Evolutionary conservation across 2,113 vertebrate genomes (phyloP), one percentile per base, ranked within the genome.

Genomic region (Syngnathoides biaculeatus): DNA sequence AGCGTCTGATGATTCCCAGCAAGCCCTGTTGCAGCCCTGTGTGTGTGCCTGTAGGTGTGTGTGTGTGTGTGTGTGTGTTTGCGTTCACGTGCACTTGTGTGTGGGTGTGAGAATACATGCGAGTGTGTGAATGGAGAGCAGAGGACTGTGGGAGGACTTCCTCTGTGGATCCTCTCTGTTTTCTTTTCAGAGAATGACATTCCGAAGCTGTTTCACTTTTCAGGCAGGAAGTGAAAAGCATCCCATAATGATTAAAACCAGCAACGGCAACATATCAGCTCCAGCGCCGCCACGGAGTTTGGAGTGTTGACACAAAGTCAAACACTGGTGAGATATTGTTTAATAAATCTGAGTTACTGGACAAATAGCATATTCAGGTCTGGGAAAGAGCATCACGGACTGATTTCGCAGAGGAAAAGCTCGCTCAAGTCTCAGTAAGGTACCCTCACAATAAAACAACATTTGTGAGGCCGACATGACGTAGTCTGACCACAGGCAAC

Each of bases 131-230:
- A 75, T 72, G 77, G 71, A 73, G 93, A 93, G 73, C 93, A 92
- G 93, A 93, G 80, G 94, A 93, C 92, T 93, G 94, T 94, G 94
- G 92, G 93, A 95, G 95, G 94, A 95, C 95, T 97, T 98, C 96
- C 96, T 96, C 92, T 97, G 87, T 91, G 91, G 93, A 96, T 95
- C 93, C 92, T 95, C 95, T 95, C 95, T 98, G 95, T 97, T 96
- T 98, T 97, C 95, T 97, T 98, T 98, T 93, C 93, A 94, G 92
- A 95, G 96, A 95, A 95, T 98, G 96, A 96, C 96, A 98, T 98
- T 98, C 96, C 96, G 92, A 94, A 95, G 94, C 94, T 94, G 95
- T 95, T 97, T 97, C 95, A 95, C 95, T 97, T 95, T 97, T 85
- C 93, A 94, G 94, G 93, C 96, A 96, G 96, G 96, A 98, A 98